Base-by-base conservation (phyloP, 2,888 invertebrate genomes). In the Cheilosia variabilis region DNA sequence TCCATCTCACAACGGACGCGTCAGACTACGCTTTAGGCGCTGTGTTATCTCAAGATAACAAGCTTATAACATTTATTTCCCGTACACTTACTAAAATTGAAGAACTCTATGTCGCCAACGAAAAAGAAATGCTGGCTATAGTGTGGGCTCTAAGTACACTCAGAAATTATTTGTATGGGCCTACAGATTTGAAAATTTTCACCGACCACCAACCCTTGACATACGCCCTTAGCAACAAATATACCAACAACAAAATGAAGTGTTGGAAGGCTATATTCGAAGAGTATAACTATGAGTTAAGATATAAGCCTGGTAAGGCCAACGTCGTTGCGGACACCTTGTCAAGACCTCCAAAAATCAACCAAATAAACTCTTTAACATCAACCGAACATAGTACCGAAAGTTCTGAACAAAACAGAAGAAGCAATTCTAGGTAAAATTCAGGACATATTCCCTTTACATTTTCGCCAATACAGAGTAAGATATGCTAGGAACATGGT, bases 371-470 rank as follows among this genome's bases (percentile, higher is more conserved):
- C 27, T 27, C 27, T 6, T 6, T 27, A 1, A 27, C 5, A 27
- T 6, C 27, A 27, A 6, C 27, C 1, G 27, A 27, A 27, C 27
- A 27, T 1, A 6, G 27, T 27, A 27, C 27, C 27, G 27, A 76
- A 55, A 66, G 76, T 57, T 76, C 66, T 31, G n/a, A 13, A 31
- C 37, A 34, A 5, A 13, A 22, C 22, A 1, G 22, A 22, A 22
- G 22, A 22, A 2, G 22, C 2, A 22, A 22, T 22, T 22, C 15
- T 71, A 27, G 50, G 60, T 7, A 31, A 52, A 52, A 50, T 71
- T 9, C 58, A 60, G 15, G 60, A 60, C 24, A 60, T 71, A 15
- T 58, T 31, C 52, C 53, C 66, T 19, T 52, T n/a, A 31, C 52
- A 71, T 60, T 71, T 71, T 31, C 17, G 15, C 6, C 47, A 58